Evolutionary conservation across 2,797 vertebrate species (phyloP).

Genomic region (Austrolebias charrua): DNA sequence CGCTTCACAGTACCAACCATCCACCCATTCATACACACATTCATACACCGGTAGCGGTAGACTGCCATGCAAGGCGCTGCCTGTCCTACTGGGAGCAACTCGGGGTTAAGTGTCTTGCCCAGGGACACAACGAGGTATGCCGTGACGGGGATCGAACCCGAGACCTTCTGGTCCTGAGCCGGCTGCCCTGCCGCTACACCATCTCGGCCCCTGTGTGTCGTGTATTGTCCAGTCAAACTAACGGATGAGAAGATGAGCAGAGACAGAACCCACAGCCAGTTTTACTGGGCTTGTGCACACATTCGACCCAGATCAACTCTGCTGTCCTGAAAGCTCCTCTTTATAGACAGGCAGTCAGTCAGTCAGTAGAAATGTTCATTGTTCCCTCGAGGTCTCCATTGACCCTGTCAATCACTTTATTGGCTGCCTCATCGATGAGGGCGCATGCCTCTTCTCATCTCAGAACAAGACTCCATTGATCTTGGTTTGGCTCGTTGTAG

Average conservation of each 20-base stretch:
- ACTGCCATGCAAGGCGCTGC: too few relatives aligned
- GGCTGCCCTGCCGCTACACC: too few relatives aligned
- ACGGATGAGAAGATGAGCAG: conserved; percentile 52
- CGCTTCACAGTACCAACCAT: too few relatives aligned
- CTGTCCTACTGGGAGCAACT: too few relatives aligned
- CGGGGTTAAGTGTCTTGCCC: too few relatives aligned
- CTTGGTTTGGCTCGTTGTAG: conserved; percentile 18
- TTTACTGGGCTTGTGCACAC: conserved; percentile 31
- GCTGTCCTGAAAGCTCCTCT: conserved; percentile 13
- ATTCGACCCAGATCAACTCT: conserved; percentile 18
- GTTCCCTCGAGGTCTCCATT: conserved; percentile 57
- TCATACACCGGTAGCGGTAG: too few relatives aligned
- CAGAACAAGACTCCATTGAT: conserved; percentile 36
- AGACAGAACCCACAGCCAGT: conserved; percentile 34
- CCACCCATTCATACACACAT: too few relatives aligned
- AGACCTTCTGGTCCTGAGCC: too few relatives aligned
- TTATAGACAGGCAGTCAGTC: not conserved
- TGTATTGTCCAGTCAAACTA: not conserved
- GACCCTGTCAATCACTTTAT: conserved; percentile 73
- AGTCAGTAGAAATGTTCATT: conserved; percentile 47
- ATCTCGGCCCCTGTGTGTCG: too few relatives aligned
- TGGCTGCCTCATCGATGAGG: conserved; percentile 61
- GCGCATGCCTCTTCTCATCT: conserved; percentile 39
- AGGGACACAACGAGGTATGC: too few relatives aligned
- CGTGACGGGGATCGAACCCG: too few relatives aligned